Conservation (phyloP, 2,797 vertebrate species). For the Okamejei kenojei region DNA sequence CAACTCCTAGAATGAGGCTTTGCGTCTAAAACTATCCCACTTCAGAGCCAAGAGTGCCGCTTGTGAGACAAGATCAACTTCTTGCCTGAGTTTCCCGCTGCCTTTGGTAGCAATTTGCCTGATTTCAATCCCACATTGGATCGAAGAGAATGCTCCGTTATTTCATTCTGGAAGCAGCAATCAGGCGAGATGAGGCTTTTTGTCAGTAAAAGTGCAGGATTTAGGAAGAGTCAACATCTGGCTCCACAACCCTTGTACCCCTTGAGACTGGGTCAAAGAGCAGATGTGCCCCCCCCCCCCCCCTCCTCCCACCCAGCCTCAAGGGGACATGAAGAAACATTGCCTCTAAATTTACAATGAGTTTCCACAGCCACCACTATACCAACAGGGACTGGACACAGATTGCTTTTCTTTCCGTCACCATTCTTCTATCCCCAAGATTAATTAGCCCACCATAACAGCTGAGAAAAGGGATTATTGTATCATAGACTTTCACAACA, state of each 20-base stretch:
- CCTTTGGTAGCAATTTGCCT: not conserved
- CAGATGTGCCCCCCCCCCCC: not conserved
- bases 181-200: not conserved
- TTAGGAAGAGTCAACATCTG: not conserved
- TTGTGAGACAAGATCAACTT: not conserved
- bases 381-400: not conserved
- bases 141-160: not conserved
- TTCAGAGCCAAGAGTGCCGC: not conserved
- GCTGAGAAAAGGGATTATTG: not conserved
- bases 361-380: not conserved
- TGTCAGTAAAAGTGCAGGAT: not conserved
- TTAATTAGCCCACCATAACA: slow-evolving; percentile 19
- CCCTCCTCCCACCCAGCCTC: not conserved
- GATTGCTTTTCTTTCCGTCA: not conserved
- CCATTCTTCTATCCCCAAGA: not conserved
- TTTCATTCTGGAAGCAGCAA: not conserved
- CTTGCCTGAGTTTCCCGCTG: not conserved
- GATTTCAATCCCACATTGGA: not conserved
- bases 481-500: not conserved
- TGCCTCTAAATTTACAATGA: not conserved
- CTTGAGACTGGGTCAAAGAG: not conserved
- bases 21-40: not conserved
- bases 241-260: not conserved
- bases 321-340: not conserved
- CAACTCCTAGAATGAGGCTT: not conserved